phyloP scores from a whole-genome alignment of 2,888 invertebrate genomes.

The Phlogophora meticulosa region DNA sequence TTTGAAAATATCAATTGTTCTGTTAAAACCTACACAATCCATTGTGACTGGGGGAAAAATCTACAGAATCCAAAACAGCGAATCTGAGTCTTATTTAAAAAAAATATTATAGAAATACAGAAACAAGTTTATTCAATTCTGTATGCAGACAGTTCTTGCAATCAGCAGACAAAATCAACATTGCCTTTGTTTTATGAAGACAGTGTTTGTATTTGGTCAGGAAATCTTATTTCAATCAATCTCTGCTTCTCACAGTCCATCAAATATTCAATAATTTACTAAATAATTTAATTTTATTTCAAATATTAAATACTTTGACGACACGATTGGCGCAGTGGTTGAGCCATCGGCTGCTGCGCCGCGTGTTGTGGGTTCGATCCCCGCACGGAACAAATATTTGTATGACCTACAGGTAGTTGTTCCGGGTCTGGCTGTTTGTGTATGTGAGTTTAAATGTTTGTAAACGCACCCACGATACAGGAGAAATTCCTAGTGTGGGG shows the following conservation, averaged over 20 bases:
- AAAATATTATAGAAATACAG: not conserved
- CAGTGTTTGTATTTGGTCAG: conserved; percentile 8
- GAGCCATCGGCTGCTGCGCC: no score
- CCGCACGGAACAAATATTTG: no score
- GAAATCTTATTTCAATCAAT: conserved; percentile 15
- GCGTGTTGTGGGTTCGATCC: no score
- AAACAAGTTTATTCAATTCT: conserved; percentile 3
- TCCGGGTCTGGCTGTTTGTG: no score
- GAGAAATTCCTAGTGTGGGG: no score
- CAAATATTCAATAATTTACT: not conserved
- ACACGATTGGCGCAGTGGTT: no score
- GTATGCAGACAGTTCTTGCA: not conserved
- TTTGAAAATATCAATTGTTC: not conserved
- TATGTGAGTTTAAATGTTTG: no score
- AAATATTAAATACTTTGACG: no score
- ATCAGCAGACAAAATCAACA: conserved; percentile 9
- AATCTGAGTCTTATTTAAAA: not conserved
- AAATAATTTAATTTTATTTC: no score
- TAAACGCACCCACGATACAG: no score
- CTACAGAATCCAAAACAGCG: not conserved
- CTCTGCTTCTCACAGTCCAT: not conserved
- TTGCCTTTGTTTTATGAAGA: conserved; percentile 22
- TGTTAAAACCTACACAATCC: not conserved
- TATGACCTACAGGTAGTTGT: no score
- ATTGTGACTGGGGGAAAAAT: not conserved